Evolutionary conservation across 35 echinoderm and acorn worm species (phyloP).

Genomic region (Patiria miniata): DNA sequence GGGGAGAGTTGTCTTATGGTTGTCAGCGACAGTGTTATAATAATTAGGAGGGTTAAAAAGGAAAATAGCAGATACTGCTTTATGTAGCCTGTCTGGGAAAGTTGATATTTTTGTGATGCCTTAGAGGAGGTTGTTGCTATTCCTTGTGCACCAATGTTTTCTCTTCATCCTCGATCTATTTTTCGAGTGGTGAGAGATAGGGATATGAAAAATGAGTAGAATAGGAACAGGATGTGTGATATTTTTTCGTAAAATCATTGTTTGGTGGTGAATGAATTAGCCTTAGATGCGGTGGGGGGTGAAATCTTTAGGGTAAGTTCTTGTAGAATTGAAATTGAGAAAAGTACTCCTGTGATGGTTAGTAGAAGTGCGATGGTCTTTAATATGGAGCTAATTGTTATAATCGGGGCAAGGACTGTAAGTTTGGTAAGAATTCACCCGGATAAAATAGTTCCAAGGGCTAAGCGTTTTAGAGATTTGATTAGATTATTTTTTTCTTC

Average conservation of each 20-base stretch:
- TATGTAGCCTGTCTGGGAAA: constrained; percentile 5
- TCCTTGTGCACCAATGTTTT: constrained; percentile 22
- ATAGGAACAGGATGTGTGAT: not conserved
- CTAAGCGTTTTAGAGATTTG: constrained; percentile 27
- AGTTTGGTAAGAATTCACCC: constrained; percentile 44
- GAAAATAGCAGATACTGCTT: constrained; percentile 14
- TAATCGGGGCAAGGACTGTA: not conserved
- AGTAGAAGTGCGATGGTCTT: constrained; percentile 44
- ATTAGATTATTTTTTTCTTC: constrained; percentile 56
- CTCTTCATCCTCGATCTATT: constrained; percentile 27
- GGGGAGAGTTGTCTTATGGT: not conserved
- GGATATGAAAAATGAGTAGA: not conserved
- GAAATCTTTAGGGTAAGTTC: not conserved
- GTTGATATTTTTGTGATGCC: not conserved
- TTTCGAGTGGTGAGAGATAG: not conserved
- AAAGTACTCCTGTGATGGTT: not conserved
- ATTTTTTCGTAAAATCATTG: not conserved
- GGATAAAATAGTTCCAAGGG: constrained; percentile 33
- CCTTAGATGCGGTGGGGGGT: not conserved
- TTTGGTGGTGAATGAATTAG: not conserved
- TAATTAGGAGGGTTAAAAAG: not conserved
- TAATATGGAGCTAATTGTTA: not conserved
- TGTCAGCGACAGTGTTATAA: not conserved
- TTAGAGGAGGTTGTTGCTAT: not conserved
- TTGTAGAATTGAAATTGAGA: not conserved